Evolutionary conservation across 1,140 invertebrate genomes (phyloP).

Genomic region (Conus ventricosus): DNA sequence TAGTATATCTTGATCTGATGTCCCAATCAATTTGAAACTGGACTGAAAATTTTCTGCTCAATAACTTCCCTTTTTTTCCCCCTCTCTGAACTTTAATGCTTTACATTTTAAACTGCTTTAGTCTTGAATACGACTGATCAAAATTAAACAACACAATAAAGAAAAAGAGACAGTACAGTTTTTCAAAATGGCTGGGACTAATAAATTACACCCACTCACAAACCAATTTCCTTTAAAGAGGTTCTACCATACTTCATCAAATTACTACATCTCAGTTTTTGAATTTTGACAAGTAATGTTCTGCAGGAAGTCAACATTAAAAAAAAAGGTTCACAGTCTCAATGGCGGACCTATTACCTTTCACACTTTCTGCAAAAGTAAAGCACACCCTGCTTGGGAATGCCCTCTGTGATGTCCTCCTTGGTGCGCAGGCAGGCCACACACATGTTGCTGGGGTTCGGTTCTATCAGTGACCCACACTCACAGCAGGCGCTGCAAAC

Average conservation of each 20-base stretch:
- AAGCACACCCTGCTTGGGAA: conserved; percentile 87
- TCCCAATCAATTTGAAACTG: too few relatives aligned
- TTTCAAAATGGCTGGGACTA: too few relatives aligned
- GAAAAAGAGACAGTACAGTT: too few relatives aligned
- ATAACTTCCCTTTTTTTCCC: too few relatives aligned
- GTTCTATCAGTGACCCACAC: conserved; percentile 83
- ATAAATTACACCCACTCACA: too few relatives aligned
- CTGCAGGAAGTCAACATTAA: neutral
- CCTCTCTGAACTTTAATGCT: too few relatives aligned
- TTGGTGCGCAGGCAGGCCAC: conserved; percentile 91
- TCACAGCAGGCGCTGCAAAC: conserved; percentile 76
- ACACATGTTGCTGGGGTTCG: conserved; percentile 99
- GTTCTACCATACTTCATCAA: neutral
- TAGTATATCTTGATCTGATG: too few relatives aligned
- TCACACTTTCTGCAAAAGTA: conserved; percentile 86
- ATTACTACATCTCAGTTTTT: neutral
- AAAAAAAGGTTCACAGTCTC: neutral
- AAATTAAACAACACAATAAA: too few relatives aligned
- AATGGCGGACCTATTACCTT: conserved; percentile 53
- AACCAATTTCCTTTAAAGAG: too few relatives aligned
- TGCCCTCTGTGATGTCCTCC: conserved; percentile 96
- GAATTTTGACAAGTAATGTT: neutral
- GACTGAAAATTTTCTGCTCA: too few relatives aligned
- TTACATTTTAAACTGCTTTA: too few relatives aligned
- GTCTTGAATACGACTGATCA: too few relatives aligned